These are phyloP conservation scores for Elephantulus edwardii DNA, from an alignment of 2,113 vertebrate species.

Conservation along the genomic window DNA sequence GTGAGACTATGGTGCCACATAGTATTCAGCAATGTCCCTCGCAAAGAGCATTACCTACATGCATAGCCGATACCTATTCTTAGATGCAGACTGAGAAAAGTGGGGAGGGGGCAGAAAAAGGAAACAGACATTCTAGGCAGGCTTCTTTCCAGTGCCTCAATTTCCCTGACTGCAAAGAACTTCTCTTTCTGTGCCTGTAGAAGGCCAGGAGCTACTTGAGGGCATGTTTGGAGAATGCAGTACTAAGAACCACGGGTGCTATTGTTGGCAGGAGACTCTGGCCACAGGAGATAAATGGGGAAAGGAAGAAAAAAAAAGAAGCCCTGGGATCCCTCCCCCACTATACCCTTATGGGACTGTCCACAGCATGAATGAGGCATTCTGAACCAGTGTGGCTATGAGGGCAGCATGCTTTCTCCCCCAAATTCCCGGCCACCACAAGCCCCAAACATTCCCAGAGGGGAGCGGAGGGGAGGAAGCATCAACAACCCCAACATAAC, in stretches of 20 bases:
- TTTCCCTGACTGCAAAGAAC: conserved; percentile 47
- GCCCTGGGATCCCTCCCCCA: conserved; percentile 23
- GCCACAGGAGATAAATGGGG: conserved; percentile 78
- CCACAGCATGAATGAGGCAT: conserved; percentile 48
- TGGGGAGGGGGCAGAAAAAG: conserved; percentile 25
- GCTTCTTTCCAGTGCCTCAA: not conserved
- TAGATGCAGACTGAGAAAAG: conserved; percentile 22
- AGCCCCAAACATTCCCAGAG: conserved; percentile 47
- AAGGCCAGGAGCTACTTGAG: conserved; percentile 54
- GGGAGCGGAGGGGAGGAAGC: conserved; percentile 17
- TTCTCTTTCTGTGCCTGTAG: conserved; percentile 56
- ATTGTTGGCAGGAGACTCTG: conserved; percentile 69
- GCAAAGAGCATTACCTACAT: not conserved
- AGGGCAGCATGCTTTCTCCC: conserved; percentile 16
- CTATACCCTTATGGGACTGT: not conserved
- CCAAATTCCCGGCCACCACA: conserved; percentile 22
- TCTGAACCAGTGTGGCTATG: conserved; percentile 58
- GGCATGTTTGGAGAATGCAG: conserved; percentile 66
- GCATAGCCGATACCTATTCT: not conserved
- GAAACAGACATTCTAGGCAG: conserved; percentile 16
- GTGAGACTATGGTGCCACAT: conserved; percentile 83
- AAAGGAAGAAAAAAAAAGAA: conserved; percentile 50
- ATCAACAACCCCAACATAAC: conserved; percentile 70
- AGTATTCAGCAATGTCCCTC: not conserved
- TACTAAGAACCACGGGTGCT: conserved; percentile 51